A percentile compares a stretch with the other conserved stretches of the same genome.
phyloP scores from a whole-genome alignment of 1,140 invertebrate genomes.

The Ceratina calcarata region DNA sequence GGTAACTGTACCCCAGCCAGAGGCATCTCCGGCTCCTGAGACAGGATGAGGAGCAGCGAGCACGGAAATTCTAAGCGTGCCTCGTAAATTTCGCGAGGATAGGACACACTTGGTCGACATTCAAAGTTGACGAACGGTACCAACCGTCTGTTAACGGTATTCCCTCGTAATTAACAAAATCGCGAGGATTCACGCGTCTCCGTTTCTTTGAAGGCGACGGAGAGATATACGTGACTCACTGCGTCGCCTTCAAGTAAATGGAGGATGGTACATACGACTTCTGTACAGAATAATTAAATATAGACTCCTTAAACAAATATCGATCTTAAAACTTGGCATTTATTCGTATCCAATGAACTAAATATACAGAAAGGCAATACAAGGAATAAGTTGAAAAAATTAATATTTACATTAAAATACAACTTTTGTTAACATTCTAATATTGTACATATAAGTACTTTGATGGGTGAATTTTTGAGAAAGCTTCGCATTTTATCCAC shows the following conservation, averaged over 20 bases:
- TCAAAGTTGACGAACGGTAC: constrained; percentile 62
- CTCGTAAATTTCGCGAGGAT: constrained; percentile 44
- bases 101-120: constrained; percentile 45
- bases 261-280: background rate
- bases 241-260: constrained; percentile 10
- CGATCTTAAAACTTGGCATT: no score
- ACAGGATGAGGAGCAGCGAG: constrained; percentile 6
- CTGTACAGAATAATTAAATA: constrained; percentile 29
- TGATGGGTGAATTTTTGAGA: no score
- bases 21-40: background rate
- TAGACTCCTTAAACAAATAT: background rate
- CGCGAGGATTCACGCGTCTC: constrained; percentile 40
- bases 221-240: background rate
- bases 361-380: no score
- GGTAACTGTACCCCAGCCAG: constrained; percentile 29
- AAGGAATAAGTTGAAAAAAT: no score
- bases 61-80: constrained; percentile 44
- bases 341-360: no score
- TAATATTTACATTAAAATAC: no score
- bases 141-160: constrained; percentile 63
- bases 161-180: constrained; percentile 64
- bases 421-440: no score
- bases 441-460: no score
- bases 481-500: background rate
- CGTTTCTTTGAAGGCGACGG: constrained; percentile 3